phyloP scores from a whole-genome alignment of 2,888 invertebrate genomes.

The Helobdella robusta region DNA sequence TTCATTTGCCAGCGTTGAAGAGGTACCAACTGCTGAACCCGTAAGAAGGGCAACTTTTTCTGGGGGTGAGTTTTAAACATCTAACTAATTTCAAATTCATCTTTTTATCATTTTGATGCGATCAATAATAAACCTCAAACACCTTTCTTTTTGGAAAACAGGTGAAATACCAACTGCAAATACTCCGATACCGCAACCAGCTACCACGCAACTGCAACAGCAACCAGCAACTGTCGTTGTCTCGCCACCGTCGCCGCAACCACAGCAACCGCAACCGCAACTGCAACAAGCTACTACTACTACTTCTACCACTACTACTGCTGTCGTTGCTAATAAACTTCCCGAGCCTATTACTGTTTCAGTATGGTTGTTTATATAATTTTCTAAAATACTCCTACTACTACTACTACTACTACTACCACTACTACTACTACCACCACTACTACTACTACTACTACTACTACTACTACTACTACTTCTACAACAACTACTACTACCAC shows the following conservation, averaged over 20 bases:
- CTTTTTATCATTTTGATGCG: no score
- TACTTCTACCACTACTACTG: neutral
- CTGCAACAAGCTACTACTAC: neutral
- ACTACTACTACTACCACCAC: neutral
- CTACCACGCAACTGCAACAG: neutral
- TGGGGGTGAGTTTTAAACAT: slow-evolving; percentile 13
- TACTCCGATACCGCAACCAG: no score
- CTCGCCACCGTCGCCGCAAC: slow-evolving; percentile 9
- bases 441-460: neutral
- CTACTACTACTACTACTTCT: neutral
- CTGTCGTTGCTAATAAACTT: neutral
- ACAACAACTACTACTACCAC: neutral
- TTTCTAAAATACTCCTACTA: no score
- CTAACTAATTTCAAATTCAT: no score
- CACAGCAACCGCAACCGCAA: neutral
- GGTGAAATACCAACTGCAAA: no score
- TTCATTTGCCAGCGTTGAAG: slow-evolving; percentile 8
- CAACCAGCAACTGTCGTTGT: slow-evolving; percentile 2
- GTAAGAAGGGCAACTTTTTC: slow-evolving; percentile 22
- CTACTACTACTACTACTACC: no score
- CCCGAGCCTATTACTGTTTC: no score
- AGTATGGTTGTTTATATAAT: neutral
- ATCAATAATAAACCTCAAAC: no score
- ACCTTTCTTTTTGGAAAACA: no score
- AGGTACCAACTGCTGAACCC: slow-evolving; percentile 13